Percentiles rank a stretch among this genome's conserved stretches.
Conservation (phyloP, 2,888 invertebrate species). For the Anthoptus insignis region DNA sequence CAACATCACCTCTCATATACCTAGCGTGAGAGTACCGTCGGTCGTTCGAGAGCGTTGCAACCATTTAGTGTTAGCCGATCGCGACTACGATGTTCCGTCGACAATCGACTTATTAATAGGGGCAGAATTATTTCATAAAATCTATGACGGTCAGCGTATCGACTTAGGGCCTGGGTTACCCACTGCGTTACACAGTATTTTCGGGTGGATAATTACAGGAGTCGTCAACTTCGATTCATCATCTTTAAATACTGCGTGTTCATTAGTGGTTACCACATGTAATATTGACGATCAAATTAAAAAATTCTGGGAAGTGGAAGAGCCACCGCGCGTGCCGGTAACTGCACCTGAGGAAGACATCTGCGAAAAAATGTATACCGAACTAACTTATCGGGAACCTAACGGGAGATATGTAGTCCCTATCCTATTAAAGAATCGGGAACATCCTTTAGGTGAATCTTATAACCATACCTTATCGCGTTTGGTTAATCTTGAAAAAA, state of each 20-base stretch:
- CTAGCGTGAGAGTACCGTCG: too few species aligned
- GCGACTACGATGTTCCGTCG: too few species aligned
- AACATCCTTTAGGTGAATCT: not conserved
- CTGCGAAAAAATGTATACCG: not conserved
- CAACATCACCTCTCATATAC: too few species aligned
- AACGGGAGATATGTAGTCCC: too few species aligned
- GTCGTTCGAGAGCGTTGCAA: too few species aligned
- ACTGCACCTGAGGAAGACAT: not conserved
- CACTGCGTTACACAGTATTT: not conserved
- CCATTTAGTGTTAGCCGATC: too few species aligned
- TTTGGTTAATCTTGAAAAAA: not conserved
- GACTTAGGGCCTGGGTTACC: not conserved
- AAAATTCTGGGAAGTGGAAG: not conserved
- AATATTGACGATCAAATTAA: not conserved
- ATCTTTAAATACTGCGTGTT: not conserved
- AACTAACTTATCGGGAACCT: not conserved
- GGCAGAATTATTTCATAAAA: not conserved
- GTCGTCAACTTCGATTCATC: not conserved
- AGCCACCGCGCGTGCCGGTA: not conserved
- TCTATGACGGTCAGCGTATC: not conserved
- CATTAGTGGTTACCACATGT: not conserved
- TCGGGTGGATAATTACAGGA: not conserved
- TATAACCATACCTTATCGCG: not conserved
- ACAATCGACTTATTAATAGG: too few species aligned
- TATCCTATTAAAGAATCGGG: too few species aligned